These are phyloP conservation scores for Acyrthosiphon pisum DNA, from an alignment of 1,140 invertebrate genomes.

Conservation along the genomic window DNA sequence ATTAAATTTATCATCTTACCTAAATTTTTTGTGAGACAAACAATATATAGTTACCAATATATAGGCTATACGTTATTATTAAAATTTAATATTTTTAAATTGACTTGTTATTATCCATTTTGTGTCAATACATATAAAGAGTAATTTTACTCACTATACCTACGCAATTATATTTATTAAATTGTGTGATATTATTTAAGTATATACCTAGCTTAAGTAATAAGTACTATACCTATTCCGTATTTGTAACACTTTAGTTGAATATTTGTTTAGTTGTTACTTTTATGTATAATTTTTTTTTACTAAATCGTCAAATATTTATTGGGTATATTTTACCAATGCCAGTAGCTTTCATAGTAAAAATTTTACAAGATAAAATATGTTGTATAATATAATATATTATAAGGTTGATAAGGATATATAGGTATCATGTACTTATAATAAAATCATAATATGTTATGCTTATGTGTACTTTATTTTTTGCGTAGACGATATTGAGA, in stretches of 20 bases:
- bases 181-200: too few species aligned
- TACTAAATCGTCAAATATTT: background rate
- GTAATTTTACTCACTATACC: too few species aligned
- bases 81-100: too few species aligned
- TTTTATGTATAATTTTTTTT: background rate
- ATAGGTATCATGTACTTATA: background rate
- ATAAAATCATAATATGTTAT: background rate
- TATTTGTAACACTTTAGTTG: background rate
- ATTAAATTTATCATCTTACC: too few species aligned
- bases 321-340: too few species aligned
- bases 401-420: background rate
- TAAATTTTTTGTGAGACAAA: too few species aligned
- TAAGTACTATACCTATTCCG: background rate
- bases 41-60: too few species aligned
- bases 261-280: background rate
- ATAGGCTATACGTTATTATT: too few species aligned
- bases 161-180: background rate
- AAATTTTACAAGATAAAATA: background rate
- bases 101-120: too few species aligned
- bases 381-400: background rate
- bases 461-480: slow-evolving; percentile 5
- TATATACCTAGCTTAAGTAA: too few species aligned
- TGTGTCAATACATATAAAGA: too few species aligned
- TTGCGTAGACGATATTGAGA: background rate
- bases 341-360: too few species aligned